Evolutionary conservation across 2,888 invertebrate genomes (phyloP), one percentile per base, ranked within the genome.

Genomic region (Empis stercorea): DNA sequence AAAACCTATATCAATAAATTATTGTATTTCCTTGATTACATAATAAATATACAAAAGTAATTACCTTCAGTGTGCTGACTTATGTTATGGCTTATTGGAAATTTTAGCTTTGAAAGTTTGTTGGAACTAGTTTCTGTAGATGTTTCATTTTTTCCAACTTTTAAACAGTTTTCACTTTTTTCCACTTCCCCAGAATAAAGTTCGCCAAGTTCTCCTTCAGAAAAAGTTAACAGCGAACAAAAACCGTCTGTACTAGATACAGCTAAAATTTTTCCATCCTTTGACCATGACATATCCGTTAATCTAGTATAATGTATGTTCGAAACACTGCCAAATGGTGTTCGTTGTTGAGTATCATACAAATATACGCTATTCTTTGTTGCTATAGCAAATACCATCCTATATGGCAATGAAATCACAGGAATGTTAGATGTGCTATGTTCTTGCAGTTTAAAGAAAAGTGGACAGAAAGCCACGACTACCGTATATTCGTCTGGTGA

Each of bases 231-330:
- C 45, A 92, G 71, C 0, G 91, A 85, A 65, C 89, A 89, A 65
- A 85, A 94, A 2, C 93, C 93, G 71, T 94, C 93, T 1, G 87
- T 86, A 13, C 92, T 92, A 4, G 89, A 86, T 1, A 84, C 81
- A 7, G 86, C 73, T 48, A 93, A 67, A 46, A 84, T 68, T 49
- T 72, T 70, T 1, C 91, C 92, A 71, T 93, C 85, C 11, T 73
- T 69, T 1, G 91, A 87, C 92, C 93, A 94, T 0, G 87, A 70
- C n/a, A 92, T 60, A 66, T 92, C 92, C 9, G 87, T 89, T 39
- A 94, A 72, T 53, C 87, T 74, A n/a, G 89, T 87, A 59, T 91
- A 92, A 64, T 93, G 92, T 55, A 93, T 86, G 61, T 89, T 85
- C 20, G 84, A 79, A 46, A 92, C 75, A 45, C 80, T 73, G 1